Evolutionary conservation across 2,797 vertebrate genomes (phyloP), one percentile per base, ranked within the genome.

Genomic region (Echeneis naucrates): DNA sequence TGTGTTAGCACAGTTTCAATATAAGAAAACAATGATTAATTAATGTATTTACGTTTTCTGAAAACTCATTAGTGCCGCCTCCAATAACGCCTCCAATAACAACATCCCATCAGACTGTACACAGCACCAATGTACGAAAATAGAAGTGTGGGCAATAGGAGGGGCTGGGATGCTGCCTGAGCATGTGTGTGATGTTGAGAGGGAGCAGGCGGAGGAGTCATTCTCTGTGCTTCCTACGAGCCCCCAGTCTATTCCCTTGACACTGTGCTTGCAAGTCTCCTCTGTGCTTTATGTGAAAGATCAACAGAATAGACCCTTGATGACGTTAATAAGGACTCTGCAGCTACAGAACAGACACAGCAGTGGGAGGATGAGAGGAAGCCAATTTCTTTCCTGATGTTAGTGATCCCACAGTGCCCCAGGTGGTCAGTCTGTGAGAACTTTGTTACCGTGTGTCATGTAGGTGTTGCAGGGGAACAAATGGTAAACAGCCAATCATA

Each of bases 251-350:
- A 82, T 87, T 89, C 88, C 84, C 87, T 26, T 75, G 87, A 90
- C 55, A 73, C 81, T 75, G 59, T 53, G 57, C 79, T 87, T 81
- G 64, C 42, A 59, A 83, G 72, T 80, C 82, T 83, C 67, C 68
- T 44, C 77, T 26, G 16, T 4, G 42, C 60, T 77, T 76, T n/a
- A 68, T 81, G 38, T 77, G 75, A 80, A 66, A 85, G 87, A 88
- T 89, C 77, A 84, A 87, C 84, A 86, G 71, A 82, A 85, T 42
- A 80, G 80, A 80, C 82, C 67, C 75, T 73, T 75, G 63, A 90
- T 84, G 83, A 74, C 78, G 77, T 86, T 80, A 87, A 88, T 81
- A 85, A 81, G 77, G 62, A 32, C 48, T 61, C 58, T 60, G 72
- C 66, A 74, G 82, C 80, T 69, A 73, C 77, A 68, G 30, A 83